phyloP scores from a whole-genome alignment of 1,140 invertebrate genomes.

The Pogonognathellus flavescens region DNA sequence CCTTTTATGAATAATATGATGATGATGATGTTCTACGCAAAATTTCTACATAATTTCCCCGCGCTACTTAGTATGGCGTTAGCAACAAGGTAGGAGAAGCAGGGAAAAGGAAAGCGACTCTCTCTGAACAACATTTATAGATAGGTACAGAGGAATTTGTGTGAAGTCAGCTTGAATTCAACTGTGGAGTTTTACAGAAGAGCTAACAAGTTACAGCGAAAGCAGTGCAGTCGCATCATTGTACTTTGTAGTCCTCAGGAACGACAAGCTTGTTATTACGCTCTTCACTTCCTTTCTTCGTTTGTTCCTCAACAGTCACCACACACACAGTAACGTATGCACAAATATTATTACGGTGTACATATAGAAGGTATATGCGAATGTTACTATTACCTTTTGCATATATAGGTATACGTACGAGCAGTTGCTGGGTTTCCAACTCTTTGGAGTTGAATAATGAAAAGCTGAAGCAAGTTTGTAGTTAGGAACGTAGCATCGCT shows the following conservation, averaged over 20 bases:
- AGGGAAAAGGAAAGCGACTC: neutral
- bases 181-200: too few species aligned
- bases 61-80: neutral
- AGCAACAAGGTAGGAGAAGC: neutral
- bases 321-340: too few species aligned
- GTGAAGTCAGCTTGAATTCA: neutral
- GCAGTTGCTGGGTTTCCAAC: neutral
- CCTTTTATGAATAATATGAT: too few species aligned
- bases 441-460: neutral
- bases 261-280: constrained; percentile 15
- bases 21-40: neutral
- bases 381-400: too few species aligned
- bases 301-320: too few species aligned
- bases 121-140: too few species aligned
- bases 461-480: constrained; percentile 28
- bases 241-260: neutral
- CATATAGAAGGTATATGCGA: too few species aligned
- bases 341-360: too few species aligned
- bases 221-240: neutral
- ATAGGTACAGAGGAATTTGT: neutral
- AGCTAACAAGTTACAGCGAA: neutral
- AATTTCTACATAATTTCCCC: constrained; percentile 33
- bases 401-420: neutral
- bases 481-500: constrained; percentile 4
- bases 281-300: neutral